Base-by-base conservation (phyloP, 1,140 invertebrate species). In the Scylla paramamosain region DNA sequence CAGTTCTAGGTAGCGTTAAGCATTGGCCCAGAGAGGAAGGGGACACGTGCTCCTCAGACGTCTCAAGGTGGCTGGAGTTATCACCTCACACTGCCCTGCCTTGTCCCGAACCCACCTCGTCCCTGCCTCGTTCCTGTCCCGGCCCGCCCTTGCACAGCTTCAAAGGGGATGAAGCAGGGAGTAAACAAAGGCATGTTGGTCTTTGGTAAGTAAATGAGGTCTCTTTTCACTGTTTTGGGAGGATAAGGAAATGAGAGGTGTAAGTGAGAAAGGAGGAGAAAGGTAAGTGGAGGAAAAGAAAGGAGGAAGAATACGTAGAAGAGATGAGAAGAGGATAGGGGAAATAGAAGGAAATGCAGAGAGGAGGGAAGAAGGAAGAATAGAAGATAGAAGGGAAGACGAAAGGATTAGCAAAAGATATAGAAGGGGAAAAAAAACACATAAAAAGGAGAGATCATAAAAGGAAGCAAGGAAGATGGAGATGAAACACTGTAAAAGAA, bases 31-130 rank as follows among this genome's bases (percentile, higher is more conserved):
- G n/a, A 84, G 77, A 84, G 16, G 92, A 48, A 48, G 28, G 28
- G 52, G 92, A 32, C 92, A 93, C 92, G 92, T 93, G 92, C 92
- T 45, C 86, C 83, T 93, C 92, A 93, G 92, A 93, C 52, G 92
- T 93, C 83, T 28, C 10, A 48, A 28, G 84, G 83, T 82, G 39
- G 92, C 84, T 29, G 92, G 82, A 93, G 29, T 84, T 93, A 52
- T 87, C 92, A 12, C 83, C 83, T 46, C 92, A 31, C 45, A 29
- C 8, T 25, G 32, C 59, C 31, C 88, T 83, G 6, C 67, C 93
- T 2, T 52, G 29, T 20, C 86, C 87, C 87, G 10, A 59, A 25
- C 39, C 0, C 46, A 0, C 25, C 77, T n/a, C 46, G 16, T 4
- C 89, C 77, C n/a, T 28, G 0, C 4, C 67, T n/a, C 32, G 6